phyloP scores from a whole-genome alignment of 1,140 invertebrate genomes.

The Homalodisca vitripennis region DNA sequence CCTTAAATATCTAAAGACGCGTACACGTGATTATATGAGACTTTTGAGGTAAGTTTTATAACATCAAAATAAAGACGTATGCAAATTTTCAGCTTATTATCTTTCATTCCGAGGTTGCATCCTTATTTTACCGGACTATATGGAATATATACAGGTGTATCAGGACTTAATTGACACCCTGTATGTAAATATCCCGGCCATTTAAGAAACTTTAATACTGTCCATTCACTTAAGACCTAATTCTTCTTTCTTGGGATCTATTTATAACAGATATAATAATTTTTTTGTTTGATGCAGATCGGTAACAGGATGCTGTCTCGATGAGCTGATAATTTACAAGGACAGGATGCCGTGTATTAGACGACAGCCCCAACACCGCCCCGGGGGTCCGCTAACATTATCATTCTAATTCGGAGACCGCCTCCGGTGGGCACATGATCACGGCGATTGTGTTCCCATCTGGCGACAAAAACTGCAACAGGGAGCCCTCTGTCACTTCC shows the following conservation, averaged over 20 bases:
- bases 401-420: conserved; percentile 12
- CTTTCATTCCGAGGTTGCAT: too few species aligned
- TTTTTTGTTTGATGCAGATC: neutral
- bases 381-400: neutral
- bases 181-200: too few species aligned
- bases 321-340: neutral
- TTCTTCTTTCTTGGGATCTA: neutral
- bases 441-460: conserved; percentile 15
- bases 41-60: too few species aligned
- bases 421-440: too few species aligned
- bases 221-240: neutral
- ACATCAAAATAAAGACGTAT: too few species aligned
- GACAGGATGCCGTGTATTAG: neutral
- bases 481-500: neutral
- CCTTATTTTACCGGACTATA: too few species aligned
- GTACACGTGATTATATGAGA: too few species aligned
- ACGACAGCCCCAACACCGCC: neutral
- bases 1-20: too few species aligned
- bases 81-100: too few species aligned
- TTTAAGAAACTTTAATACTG: neutral
- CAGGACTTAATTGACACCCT: too few species aligned
- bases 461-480: conserved; percentile 20
- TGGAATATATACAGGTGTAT: too few species aligned
- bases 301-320: neutral
- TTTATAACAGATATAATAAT: neutral